Evolutionary conservation across 2,797 vertebrate genomes (phyloP).

Genomic region (Synaphobranchus kaupii): DNA sequence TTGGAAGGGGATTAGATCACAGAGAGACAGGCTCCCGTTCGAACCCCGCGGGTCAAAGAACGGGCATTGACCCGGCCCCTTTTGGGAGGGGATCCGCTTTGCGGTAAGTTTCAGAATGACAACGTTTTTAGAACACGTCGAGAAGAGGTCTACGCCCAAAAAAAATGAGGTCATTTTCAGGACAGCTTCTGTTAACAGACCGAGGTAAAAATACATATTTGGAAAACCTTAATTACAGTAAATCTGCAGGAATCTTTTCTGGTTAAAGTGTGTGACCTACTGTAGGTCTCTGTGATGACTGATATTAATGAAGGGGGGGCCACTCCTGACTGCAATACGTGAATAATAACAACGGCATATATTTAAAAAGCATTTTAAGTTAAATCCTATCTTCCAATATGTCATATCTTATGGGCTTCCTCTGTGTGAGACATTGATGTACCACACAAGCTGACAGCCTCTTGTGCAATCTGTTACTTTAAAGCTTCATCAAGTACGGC

Average conservation of each 20-base stretch:
- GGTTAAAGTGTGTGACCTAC: not conserved
- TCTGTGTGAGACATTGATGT: no score
- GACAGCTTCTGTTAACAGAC: not conserved
- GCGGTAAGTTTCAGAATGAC: conserved; percentile 8
- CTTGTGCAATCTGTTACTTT: no score
- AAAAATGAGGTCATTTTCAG: not conserved
- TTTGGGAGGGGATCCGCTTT: not conserved
- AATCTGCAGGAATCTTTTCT: not conserved
- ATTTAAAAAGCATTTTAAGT: no score
- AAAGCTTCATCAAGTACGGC: no score
- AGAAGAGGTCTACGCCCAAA: not conserved
- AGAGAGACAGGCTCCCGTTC: not conserved
- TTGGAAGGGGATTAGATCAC: no score
- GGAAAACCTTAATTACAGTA: not conserved
- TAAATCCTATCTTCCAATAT: no score
- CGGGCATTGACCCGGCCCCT: not conserved
- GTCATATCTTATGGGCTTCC: no score
- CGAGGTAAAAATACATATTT: not conserved
- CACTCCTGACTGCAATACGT: not conserved
- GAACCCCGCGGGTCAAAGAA: not conserved
- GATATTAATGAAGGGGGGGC: not conserved
- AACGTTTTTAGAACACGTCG: not conserved
- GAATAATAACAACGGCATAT: no score
- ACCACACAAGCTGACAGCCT: no score
- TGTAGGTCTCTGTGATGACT: not conserved